Conservation (phyloP, 35 echinoderm and acorn worm genomes). For the Apostichopus parvimensis region DNA sequence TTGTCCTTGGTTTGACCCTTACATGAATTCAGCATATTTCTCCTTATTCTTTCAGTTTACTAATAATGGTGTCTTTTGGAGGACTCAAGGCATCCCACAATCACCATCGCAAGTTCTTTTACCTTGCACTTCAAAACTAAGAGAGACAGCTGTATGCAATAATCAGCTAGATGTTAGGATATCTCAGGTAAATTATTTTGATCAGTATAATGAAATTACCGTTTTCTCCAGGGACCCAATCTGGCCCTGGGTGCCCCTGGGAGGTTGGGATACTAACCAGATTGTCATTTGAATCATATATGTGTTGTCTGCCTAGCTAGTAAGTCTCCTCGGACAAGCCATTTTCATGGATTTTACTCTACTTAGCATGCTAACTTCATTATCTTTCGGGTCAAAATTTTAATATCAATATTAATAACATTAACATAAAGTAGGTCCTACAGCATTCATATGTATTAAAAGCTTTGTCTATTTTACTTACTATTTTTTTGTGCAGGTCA, state of each 20-base stretch:
- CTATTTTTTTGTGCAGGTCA: constrained; percentile 53
- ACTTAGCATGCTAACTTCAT: no score
- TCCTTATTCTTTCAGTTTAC: constrained; percentile 24
- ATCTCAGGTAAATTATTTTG: constrained; percentile 5
- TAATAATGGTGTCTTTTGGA: constrained; percentile 41
- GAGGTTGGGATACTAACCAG: no score
- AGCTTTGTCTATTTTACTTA: not conserved
- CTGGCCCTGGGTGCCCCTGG: no score
- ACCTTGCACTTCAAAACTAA: constrained; percentile 16
- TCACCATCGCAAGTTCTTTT: constrained; percentile 17
- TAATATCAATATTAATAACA: not conserved
- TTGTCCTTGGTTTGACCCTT: no score
- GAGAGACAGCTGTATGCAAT: constrained; percentile 5
- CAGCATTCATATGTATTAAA: not conserved
- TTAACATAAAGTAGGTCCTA: not conserved
- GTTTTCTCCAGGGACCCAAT: no score
- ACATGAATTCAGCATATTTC: not conserved
- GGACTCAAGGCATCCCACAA: constrained; percentile 20
- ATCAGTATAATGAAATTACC: no score
- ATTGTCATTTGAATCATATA: no score
- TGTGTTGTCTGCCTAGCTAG: no score
- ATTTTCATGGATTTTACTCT: no score
- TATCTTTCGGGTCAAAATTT: not conserved
- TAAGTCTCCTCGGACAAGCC: no score
- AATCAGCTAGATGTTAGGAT: constrained; percentile 29